phyloP scores from a whole-genome alignment of 2,797 vertebrate genomes.

The Botia almorhae region DNA sequence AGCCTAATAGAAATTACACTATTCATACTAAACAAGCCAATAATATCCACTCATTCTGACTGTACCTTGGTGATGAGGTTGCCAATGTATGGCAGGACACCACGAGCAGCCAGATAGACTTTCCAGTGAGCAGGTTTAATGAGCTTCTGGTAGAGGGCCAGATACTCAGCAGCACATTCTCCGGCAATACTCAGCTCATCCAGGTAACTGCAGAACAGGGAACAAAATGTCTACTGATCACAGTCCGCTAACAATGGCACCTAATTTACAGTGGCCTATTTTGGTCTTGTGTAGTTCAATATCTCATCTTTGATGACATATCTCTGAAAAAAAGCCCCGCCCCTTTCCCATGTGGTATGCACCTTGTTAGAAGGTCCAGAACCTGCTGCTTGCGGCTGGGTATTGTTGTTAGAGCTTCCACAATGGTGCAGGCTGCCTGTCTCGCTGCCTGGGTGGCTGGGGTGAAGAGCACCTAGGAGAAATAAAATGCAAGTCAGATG shows the following conservation, averaged over 20 bases:
- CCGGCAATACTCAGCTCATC: slow-evolving; percentile 95
- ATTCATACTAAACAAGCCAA: not conserved
- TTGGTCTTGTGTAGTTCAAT: not conserved
- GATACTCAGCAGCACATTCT: slow-evolving; percentile 95
- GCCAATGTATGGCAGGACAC: slow-evolving; percentile 94
- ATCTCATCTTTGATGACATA: too few species aligned
- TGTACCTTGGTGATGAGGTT: slow-evolving; percentile 97
- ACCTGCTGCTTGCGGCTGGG: slow-evolving; percentile 98
- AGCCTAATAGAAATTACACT: not conserved
- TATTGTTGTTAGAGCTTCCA: slow-evolving; percentile 94
- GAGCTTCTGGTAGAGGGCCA: slow-evolving; percentile 96
- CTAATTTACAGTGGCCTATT: not conserved
- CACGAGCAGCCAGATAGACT: slow-evolving; percentile 93
- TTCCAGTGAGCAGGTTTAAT: slow-evolving; percentile 98
- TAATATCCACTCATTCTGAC: not conserved
- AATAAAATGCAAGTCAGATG: not conserved
- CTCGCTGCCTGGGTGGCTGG: slow-evolving; percentile 96
- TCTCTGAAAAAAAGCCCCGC: not conserved
- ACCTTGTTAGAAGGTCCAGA: slow-evolving; percentile 97
- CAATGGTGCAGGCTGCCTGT: slow-evolving; percentile 96
- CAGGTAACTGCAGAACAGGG: slow-evolving; percentile 83
- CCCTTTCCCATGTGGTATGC: slow-evolving; percentile 32
- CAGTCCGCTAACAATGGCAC: not conserved
- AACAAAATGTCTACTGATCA: not conserved
- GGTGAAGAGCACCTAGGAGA: slow-evolving; percentile 91